Percentiles rank a stretch among this genome's conserved stretches.
These are phyloP conservation scores for Spodoptera exigua DNA, from an alignment of 2,888 invertebrate genomes.

Conservation along the genomic window DNA sequence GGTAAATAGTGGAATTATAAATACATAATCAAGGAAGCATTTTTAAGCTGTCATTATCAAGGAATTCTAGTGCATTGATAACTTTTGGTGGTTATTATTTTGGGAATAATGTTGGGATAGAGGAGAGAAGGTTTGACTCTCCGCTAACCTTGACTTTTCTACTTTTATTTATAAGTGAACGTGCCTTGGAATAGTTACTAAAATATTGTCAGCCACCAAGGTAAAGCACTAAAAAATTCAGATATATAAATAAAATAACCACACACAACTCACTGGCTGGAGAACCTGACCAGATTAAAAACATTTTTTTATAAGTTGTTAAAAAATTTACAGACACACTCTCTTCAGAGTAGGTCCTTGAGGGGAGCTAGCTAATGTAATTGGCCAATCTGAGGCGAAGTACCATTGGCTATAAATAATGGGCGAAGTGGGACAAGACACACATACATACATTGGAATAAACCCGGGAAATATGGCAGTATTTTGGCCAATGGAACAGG, in stretches of 20 bases:
- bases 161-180: too few species aligned
- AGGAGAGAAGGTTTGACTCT: too few species aligned
- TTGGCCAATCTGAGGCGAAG: constrained; percentile 62
- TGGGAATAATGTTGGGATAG: too few species aligned
- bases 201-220: too few species aligned
- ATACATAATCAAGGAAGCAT: too few species aligned
- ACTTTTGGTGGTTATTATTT: too few species aligned
- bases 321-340: constrained; percentile 60
- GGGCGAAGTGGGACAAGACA: constrained; percentile 57
- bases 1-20: too few species aligned
- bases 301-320: constrained; percentile 51
- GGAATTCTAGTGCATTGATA: too few species aligned
- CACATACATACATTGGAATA: constrained; percentile 57
- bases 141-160: too few species aligned
- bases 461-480: constrained; percentile 56
- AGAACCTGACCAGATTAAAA: constrained; percentile 51
- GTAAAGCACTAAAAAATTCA: not conserved
- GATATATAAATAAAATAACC: constrained; percentile 4
- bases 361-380: constrained; percentile 60
- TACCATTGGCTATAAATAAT: constrained; percentile 60
- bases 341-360: constrained; percentile 55
- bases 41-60: too few species aligned
- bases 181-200: too few species aligned
- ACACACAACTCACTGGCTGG: constrained; percentile 13
- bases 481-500: constrained; percentile 37